Evolutionary conservation across 1,140 invertebrate genomes (phyloP), one percentile per base, ranked within the genome.

Genomic region (Pectinophora gossypiella): DNA sequence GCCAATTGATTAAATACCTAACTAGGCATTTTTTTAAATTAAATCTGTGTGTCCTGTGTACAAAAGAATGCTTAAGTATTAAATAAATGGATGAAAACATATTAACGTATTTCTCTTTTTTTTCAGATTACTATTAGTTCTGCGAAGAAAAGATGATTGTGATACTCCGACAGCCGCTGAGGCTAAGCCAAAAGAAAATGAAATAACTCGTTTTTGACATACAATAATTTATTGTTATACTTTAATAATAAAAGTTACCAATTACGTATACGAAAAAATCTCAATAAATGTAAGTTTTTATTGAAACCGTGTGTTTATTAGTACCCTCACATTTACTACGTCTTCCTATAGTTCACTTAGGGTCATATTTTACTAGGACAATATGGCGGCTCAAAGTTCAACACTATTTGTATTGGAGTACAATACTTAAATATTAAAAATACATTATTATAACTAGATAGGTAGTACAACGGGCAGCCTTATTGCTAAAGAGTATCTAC

Each of bases 221-320:
- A 40, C 47, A 36, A n/a, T 69, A 62, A 15, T 65, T 70, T 74
- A 72, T 74, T 75, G 54, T 75, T 72, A 72, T 68, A 61, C 68
- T 64, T 72, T 49, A 54, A 59, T 65, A 40, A 15, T 12, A n/a
- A 32, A 32, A 2, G 40, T 64, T 66, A 56, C 35, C 52, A 63
- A 54, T 60, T 62, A 53, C 63, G 63, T 57, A 56, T 72, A 72
- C 57, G 45, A 54, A 49, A 74, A 75, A 77, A 77, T 79, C 72
- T 80, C 70, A 80, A 80, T 83, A 79, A 77, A 80, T 53, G 58
- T 75, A 78, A 77, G 42, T 73, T 82, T 82, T 19, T 76, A 79
- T 64, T 67, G 48, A 54, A 54, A 57, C 23, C 48, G 48, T 49
- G 22, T 55, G 49, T 64, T 61, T 40, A 54, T 49, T 53, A 19